A percentile compares a stretch with the other conserved stretches of the same genome.
Evolutionary conservation across 2,113 vertebrate genomes (phyloP).

Genomic region (zebrafish (Danio rerio)): DNA sequence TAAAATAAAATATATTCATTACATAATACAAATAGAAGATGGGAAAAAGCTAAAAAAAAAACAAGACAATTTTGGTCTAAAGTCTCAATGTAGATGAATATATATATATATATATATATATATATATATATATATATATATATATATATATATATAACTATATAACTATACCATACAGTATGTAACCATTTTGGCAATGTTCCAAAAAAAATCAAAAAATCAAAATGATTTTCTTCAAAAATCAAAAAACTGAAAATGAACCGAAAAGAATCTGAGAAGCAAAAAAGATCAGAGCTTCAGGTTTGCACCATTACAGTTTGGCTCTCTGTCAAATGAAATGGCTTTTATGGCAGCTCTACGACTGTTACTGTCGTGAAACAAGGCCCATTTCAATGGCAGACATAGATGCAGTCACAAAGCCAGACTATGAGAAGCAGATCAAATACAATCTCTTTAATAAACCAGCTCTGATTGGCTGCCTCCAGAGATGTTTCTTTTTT

Average conservation of each 20-base stretch:
- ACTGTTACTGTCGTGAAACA: conserved; percentile 5
- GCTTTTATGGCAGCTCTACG: background rate
- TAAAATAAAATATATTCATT: too few relatives aligned
- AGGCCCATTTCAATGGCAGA: conserved; percentile 9
- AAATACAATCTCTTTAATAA: conserved; percentile 2
- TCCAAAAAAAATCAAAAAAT: background rate
- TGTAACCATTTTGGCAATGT: too few relatives aligned
- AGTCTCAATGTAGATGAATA: too few relatives aligned
- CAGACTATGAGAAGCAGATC: background rate
- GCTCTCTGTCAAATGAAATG: conserved; percentile 23
- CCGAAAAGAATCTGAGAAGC: background rate
- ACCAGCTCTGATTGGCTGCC: conserved; percentile 6
- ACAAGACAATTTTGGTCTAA: too few relatives aligned
- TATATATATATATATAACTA: too few relatives aligned
- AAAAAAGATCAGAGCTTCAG: background rate
- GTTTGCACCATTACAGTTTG: background rate
- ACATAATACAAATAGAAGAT: too few relatives aligned
- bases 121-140: too few relatives aligned
- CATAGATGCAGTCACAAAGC: background rate
- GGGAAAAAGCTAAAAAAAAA: too few relatives aligned
- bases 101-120: too few relatives aligned
- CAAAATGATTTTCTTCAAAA: background rate
- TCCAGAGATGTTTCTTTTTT: conserved; percentile 3
- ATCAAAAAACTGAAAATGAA: background rate
- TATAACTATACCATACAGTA: too few relatives aligned